Base-by-base conservation (phyloP, 2,888 invertebrate genomes). In the Chrysomela aeneicollis region DNA sequence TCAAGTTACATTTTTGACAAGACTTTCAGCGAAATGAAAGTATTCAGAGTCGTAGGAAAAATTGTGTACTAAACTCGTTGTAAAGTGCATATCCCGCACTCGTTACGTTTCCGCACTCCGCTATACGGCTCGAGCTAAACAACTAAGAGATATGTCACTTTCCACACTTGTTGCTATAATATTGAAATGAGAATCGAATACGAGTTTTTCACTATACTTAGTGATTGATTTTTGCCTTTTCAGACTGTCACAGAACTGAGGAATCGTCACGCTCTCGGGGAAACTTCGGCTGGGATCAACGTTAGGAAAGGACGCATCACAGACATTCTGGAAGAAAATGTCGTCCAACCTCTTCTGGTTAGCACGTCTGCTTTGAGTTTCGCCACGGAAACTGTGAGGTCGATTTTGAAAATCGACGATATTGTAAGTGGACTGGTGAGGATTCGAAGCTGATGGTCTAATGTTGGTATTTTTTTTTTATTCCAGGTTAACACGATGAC, bases 361-460 rank as follows among this genome's bases (percentile, higher is more conserved):
- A 95, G 96, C 63, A 91, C 91, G 57, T 96, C 95, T 74, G 96
- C 97, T 54, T 90, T 99, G 73, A 94, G 91, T 61, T 89, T 99
- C 75, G 93, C 99, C 69, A 92, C 98, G 0, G 99, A 99, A 86
- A 98, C 98, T 57, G 95, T 98, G 68, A 90, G 98, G 76, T 95
- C 96, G 76, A 98, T 99, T 84, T 88, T 99, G 80, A 99, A 99
- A 87, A 99, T 99, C 78, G 99, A 99, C 84, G 99, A 99, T 84
- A 98, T 99, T 83, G 96, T 98, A 77, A 90, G 92, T 86, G 80
- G 2, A 2, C 2, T n/a, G 3, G 8, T 5, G 26, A 12, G 2
- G 18, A 21, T 2, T 54, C 18, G 2, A 0, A n/a, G 10, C 10
- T 53, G 17, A 9, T 50, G 19, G n/a, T 12, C 18, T 49, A 26